Evolutionary conservation across 2,888 invertebrate genomes (phyloP), one percentile per base, ranked within the genome.

Genomic region (Syrista parreyssii): DNA sequence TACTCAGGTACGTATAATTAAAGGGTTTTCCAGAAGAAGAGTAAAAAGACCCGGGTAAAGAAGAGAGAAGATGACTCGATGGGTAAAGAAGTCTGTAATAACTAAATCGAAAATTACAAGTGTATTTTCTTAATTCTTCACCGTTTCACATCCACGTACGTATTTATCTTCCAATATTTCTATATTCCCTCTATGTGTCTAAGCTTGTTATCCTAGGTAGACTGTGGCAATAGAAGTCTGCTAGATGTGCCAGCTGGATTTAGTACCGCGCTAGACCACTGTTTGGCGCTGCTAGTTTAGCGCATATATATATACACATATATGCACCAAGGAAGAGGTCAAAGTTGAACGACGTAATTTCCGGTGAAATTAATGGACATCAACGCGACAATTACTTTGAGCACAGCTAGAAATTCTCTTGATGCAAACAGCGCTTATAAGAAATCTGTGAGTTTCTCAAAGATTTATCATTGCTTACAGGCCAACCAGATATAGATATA

Each of bases 401-500:
- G 23, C 55, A 9, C 9, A 55, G 55, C 9, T 55, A 55, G 23
- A 55, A 55, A 55, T 55, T 23, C 55, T 55, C 55, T 23, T 23
- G 15, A 23, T 23, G 23, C 55, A 2, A 78, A 75, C 78, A 68
- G 68, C 75, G 71, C 71, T 12, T 33, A 15, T 11, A 71, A 33
- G 31, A 15, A n/a, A 31, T n/a, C 31, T 31, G 12, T 6, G 71
- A 71, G 82, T 79, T 80, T 82, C 82, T 77, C 83, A 81, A 74
- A 84, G 83, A 86, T 85, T 84, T 86, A 85, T 85, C 83, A 86
- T 84, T 71, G 31, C 31, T 71, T 71, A 31, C 31, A 31, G 23
- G 55, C 55, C 55, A 71, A 32, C 71, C 31, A 15, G 71, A 33
- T 71, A 71, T 11, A 71, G 71, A 71, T 33, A 33, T 33, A 71